Evolutionary conservation across 2,888 invertebrate species (phyloP).

Genomic region (Tenthredo distinguenda): DNA sequence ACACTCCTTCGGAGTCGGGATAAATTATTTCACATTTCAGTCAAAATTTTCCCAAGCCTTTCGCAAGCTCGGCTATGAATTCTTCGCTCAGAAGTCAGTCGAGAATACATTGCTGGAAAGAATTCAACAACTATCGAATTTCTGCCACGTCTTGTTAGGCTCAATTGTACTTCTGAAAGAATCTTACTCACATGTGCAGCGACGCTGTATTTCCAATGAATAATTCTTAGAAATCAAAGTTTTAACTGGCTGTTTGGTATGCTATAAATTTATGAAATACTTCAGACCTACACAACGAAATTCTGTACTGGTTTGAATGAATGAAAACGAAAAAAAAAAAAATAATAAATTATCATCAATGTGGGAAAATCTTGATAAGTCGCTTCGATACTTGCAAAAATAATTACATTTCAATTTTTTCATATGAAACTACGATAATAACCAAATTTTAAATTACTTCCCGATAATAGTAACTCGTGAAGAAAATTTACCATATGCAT

Average conservation of each 20-base stretch:
- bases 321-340: not conserved
- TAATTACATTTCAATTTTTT: not conserved
- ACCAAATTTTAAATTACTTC: not conserved
- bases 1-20: not conserved
- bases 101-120: not conserved
- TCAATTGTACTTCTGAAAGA: not conserved
- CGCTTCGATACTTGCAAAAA: not conserved
- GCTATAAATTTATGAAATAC: not conserved
- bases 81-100: not conserved
- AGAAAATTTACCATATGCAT: not conserved
- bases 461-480: not conserved
- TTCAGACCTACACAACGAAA: not conserved
- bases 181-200: not conserved
- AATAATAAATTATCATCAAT: not conserved
- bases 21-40: not conserved
- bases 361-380: not conserved
- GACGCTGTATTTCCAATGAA: not conserved
- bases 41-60: not conserved
- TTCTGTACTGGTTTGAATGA: not conserved
- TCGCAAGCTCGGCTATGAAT: not conserved
- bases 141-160: not conserved
- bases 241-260: not conserved
- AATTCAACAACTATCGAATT: constrained; percentile 13
- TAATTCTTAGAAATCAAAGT: not conserved
- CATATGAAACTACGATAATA: not conserved